Conservation (phyloP, 1,140 invertebrate species). For the Rhopalosiphum maidis region DNA sequence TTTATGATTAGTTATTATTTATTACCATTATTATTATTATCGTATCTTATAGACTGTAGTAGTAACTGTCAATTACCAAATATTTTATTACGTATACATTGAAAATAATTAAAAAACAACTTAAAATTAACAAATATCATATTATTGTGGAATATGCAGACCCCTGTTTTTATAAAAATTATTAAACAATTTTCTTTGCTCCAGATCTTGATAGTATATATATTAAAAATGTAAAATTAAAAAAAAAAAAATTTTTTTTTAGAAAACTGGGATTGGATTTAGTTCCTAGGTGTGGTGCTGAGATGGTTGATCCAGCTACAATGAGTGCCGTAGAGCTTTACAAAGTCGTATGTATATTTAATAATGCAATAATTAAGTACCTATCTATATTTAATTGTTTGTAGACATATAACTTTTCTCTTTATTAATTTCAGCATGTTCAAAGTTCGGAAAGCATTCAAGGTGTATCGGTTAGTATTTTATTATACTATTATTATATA, state of each 20-base stretch:
- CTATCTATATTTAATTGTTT: background rate
- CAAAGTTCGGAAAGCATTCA: slow-evolving; percentile 81
- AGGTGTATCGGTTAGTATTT: slow-evolving; percentile 72
- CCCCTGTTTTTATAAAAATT: background rate
- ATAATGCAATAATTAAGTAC: background rate
- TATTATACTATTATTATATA: background rate
- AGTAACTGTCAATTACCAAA: background rate
- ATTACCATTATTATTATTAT: background rate
- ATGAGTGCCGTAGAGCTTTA: slow-evolving; percentile 89
- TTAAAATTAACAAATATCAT: background rate
- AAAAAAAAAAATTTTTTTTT: slow-evolving; percentile 64
- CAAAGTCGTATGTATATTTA: slow-evolving; percentile 70
- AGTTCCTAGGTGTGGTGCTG: slow-evolving; percentile 83
- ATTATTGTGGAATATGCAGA: background rate
- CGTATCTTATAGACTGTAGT: background rate
- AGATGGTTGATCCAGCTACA: slow-evolving; percentile 86
- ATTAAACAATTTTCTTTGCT: background rate
- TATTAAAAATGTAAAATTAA: background rate
- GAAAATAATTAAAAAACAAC: background rate
- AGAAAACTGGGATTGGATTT: slow-evolving; percentile 91
- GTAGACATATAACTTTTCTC: slow-evolving; percentile 15
- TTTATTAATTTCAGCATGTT: slow-evolving; percentile 69
- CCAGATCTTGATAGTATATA: background rate
- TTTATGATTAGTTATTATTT: background rate
- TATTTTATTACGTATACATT: background rate